Evolutionary conservation across 2,113 vertebrate species (phyloP).

Genomic region (Lipotes vexillifer): DNA sequence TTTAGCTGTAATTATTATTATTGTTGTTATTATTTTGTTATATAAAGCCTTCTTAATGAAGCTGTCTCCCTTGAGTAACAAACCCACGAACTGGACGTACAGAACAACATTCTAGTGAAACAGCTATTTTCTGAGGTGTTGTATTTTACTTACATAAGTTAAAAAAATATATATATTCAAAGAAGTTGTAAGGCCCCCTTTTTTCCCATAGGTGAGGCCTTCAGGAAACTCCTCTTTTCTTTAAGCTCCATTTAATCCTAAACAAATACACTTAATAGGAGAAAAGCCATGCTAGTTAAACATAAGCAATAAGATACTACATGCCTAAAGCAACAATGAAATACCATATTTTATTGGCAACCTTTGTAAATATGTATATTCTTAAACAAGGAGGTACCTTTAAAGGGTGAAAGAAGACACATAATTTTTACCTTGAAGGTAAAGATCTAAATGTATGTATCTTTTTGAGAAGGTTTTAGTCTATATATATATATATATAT

Average conservation of each 20-base stretch:
- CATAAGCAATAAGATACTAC: background rate
- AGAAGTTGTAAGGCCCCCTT: background rate
- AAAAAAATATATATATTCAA: background rate
- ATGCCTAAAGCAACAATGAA: background rate
- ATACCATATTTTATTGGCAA: background rate
- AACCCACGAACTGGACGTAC: background rate
- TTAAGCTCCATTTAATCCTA: background rate
- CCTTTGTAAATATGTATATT: background rate
- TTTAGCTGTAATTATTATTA: constrained; percentile 10
- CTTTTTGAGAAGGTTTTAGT: background rate
- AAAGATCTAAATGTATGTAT: background rate
- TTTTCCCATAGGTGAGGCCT: background rate
- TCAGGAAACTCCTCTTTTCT: background rate
- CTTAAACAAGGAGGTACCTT: background rate
- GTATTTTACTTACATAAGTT: background rate
- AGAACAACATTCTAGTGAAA: background rate
- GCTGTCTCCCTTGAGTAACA: background rate
- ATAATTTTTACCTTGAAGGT: background rate
- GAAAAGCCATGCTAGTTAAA: background rate
- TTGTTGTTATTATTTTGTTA: background rate
- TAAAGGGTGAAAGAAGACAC: background rate
- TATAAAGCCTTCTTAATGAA: background rate
- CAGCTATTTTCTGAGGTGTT: background rate
- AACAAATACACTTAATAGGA: background rate
- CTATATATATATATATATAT: fast-evolving